These are phyloP conservation scores for Bellardia bayeri DNA, from an alignment of 2,888 invertebrate species.

Conservation along the genomic window DNA sequence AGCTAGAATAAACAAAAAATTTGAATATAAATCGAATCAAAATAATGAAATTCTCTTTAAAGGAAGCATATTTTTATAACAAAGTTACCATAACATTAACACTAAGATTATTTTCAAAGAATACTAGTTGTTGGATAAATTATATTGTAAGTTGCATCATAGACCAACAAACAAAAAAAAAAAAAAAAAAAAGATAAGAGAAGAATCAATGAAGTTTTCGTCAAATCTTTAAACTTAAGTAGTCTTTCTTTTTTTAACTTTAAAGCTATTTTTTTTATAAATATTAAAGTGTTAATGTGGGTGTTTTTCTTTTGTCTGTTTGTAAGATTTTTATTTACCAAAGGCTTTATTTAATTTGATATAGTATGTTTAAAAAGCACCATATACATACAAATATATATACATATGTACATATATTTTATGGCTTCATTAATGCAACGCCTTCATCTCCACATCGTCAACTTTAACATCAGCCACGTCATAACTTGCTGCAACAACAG, in stretches of 20 bases:
- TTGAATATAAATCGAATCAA: conserved; percentile 35
- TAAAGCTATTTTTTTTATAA: background rate
- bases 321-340: conserved; percentile 42
- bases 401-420: conserved; percentile 72
- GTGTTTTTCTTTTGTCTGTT: conserved; percentile 50
- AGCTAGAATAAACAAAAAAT: conserved; percentile 7
- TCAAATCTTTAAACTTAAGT: conserved; percentile 4
- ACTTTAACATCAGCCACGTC: conserved; percentile 59
- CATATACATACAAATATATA: background rate
- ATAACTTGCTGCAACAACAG: conserved; percentile 50
- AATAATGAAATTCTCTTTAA: conserved; percentile 49
- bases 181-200: background rate
- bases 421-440: conserved; percentile 83
- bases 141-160: conserved; percentile 3
- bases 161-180: background rate
- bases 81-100: conserved; percentile 16
- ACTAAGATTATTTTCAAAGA: conserved; percentile 21
- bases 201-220: conserved; percentile 23
- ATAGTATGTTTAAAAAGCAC: conserved; percentile 51
- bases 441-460: conserved; percentile 62
- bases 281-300: conserved; percentile 66
- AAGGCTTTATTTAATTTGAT: conserved; percentile 73
- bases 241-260: background rate
- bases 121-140: background rate
- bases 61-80: conserved; percentile 3